Base-by-base conservation (phyloP, 1,140 invertebrate genomes). In the Zaprionus ornatus region DNA sequence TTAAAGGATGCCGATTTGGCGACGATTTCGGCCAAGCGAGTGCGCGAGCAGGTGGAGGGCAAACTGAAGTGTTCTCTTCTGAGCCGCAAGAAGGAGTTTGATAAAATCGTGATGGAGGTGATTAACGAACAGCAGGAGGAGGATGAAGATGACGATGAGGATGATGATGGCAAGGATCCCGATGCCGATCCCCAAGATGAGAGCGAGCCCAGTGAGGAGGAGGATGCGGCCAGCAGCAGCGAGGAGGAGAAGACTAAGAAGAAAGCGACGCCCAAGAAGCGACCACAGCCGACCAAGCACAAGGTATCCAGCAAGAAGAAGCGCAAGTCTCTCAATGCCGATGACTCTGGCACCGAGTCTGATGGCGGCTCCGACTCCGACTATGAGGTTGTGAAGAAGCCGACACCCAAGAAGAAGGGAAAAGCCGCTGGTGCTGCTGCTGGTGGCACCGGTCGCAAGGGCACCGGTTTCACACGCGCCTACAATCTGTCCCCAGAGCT, bases 401-500 rank as follows among this genome's bases (percentile, higher is more conserved):
- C 77, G 1, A 55, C 73, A 0, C 75, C 76, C 1, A 90, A 90
- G 35, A 91, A 91, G 76, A 95, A 78, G 74, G 62, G 55, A 32
- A 80, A 77, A 45, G 55, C 66, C 7, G 68, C 50, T 12, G 54
- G 78, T 7, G 86, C 76, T 6, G 86, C 94, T 3, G 13, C 63
- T 37, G 94, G 94, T 2, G 69, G 69, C 12, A 42, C 76, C 2
- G 71, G 56, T 0, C 80, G 91, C 19, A 95, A 95, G 80, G 95
- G 95, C 17, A 95, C 95, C 48, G 97, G 96, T 6, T 98, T 98
- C 93, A 97, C 97, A 1, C 95, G 96, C 70, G 94, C 96, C 4
- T 96, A 96, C 85, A 96, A 95, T 57, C 93, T 99, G n/a, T 98
- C 97, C 0, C 96, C 97, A 3, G 97, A 97, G 66, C 93, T 99